Evolutionary conservation across 2,797 vertebrate genomes (phyloP).

Genomic region (Siniperca obscura): DNA sequence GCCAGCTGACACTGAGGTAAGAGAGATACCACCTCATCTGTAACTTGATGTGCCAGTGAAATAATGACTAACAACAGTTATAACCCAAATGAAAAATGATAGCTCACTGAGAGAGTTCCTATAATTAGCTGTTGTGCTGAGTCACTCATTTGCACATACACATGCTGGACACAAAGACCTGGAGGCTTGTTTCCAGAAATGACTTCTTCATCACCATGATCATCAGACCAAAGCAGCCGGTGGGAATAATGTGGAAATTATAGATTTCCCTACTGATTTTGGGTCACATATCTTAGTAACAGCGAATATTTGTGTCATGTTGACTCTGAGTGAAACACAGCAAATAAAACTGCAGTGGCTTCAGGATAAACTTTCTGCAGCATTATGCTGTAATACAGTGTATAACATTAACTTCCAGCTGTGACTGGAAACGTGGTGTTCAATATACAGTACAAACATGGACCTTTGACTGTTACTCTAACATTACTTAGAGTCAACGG

Average conservation of each 20-base stretch:
- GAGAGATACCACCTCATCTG: constrained; percentile 2
- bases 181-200: constrained; percentile 43
- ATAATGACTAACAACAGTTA: constrained; percentile 25
- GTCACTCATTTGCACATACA: constrained; percentile 24
- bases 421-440: background rate
- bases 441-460: background rate
- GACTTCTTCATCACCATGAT: constrained; percentile 23
- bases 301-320: background rate
- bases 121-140: constrained; percentile 29
- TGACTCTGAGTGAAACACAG: background rate
- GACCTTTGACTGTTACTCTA: background rate
- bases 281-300: background rate
- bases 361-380: background rate
- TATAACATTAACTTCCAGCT: background rate
- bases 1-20: constrained; percentile 1
- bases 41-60: background rate
- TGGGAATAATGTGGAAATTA: constrained; percentile 26
- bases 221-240: constrained; percentile 16
- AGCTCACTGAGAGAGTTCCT: constrained; percentile 19
- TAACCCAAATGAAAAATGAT: constrained; percentile 9
- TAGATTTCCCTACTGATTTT: constrained; percentile 7
- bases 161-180: constrained; percentile 20
- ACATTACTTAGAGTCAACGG: background rate
- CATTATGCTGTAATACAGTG: background rate
- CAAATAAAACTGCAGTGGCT: background rate